Percentiles rank a stretch among this genome's conserved stretches.
Evolutionary conservation across 2,888 invertebrate species (phyloP).

Genomic region (Harpalus rufipes): DNA sequence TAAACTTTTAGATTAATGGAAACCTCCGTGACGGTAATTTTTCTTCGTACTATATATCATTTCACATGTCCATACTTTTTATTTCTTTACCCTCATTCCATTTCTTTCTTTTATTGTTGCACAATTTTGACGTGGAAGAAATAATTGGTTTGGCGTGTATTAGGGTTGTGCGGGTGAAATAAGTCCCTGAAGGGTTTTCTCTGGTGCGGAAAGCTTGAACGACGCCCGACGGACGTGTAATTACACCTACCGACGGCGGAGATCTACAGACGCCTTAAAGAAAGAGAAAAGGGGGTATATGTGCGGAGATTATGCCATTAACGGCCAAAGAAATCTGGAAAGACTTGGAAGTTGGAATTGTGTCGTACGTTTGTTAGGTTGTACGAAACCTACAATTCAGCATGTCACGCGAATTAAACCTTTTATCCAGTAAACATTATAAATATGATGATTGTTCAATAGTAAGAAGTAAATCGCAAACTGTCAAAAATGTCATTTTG

Average conservation of each 20-base stretch:
- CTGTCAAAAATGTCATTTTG: no score
- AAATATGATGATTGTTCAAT: no score
- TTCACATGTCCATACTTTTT: neutral
- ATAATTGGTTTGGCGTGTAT: slow-evolving; percentile 29
- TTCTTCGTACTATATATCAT: neutral
- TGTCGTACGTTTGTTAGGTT: neutral
- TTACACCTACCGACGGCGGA: neutral
- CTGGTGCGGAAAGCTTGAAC: slow-evolving; percentile 11
- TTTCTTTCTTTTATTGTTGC: neutral
- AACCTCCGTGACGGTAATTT: neutral
- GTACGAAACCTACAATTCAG: no score
- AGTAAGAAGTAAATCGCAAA: no score
- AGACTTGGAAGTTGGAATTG: neutral
- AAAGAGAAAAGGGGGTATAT: no score
- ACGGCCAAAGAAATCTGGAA: neutral
- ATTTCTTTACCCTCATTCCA: neutral
- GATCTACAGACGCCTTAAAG: neutral
- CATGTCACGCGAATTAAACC: no score
- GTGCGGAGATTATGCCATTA: neutral
- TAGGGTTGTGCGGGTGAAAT: neutral
- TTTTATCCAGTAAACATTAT: no score
- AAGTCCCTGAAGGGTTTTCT: neutral
- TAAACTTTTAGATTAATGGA: neutral
- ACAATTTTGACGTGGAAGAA: slow-evolving; percentile 10
- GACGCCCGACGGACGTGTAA: slow-evolving; percentile 38